Evolutionary conservation across 2,113 vertebrate species (phyloP).

Genomic region (Thamnaconus septentrionalis): DNA sequence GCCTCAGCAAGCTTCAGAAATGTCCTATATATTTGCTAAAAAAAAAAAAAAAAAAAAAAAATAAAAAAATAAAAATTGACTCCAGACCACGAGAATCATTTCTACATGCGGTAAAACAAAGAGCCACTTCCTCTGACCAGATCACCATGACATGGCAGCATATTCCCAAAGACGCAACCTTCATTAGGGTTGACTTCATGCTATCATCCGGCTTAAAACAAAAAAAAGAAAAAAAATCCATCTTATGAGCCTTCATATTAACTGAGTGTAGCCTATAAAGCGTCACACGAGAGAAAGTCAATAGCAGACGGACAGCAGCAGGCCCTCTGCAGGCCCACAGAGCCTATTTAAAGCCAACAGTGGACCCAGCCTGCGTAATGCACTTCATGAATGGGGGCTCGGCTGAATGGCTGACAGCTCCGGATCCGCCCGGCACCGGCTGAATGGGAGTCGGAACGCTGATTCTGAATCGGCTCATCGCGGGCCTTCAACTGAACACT

Average conservation of each 20-base stretch:
- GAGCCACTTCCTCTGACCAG: neutral
- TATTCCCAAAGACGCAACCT: no score
- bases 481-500: constrained; percentile 27
- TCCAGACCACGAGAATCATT: no score
- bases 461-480: constrained; percentile 23
- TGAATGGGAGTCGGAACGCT: constrained; percentile 57
- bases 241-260: constrained; percentile 43
- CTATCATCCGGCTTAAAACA: neutral
- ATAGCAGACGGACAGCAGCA: constrained; percentile 49
- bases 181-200: neutral
- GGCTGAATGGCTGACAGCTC: constrained; percentile 63
- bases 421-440: constrained; percentile 24
- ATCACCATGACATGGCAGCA: constrained; percentile 1
- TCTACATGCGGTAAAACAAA: neutral
- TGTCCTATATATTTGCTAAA: no score
- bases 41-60: no score
- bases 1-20: no score
- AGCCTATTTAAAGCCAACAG: constrained; percentile 50
- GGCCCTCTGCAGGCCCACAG: constrained; percentile 50
- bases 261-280: constrained; percentile 41
- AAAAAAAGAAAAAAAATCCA: constrained; percentile 3
- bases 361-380: constrained; percentile 43
- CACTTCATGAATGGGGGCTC: constrained; percentile 70
- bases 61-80: no score
- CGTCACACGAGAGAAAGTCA: constrained; percentile 64